Evolutionary conservation across 2,113 vertebrate species (phyloP).

Genomic region (Indicator indicator): DNA sequence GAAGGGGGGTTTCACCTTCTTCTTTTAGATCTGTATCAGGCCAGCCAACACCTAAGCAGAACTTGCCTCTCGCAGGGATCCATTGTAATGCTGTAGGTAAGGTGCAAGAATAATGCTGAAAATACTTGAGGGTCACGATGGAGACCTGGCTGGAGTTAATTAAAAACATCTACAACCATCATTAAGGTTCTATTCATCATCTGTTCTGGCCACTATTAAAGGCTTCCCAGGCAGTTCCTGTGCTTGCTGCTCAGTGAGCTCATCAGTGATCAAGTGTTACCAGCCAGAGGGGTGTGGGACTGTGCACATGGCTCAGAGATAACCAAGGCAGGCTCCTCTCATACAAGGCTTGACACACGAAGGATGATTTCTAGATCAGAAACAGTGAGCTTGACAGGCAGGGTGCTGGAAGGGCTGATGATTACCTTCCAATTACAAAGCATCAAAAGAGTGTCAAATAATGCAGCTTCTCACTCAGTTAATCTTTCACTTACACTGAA

Average conservation of each 20-base stretch:
- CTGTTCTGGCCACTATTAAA: slow-evolving; percentile 5
- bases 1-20: not conserved
- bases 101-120: not conserved
- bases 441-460: not conserved
- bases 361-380: slow-evolving; percentile 35
- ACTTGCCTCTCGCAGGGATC: not conserved
- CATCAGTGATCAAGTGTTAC: slow-evolving; percentile 41
- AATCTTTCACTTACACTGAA: slow-evolving; percentile 36
- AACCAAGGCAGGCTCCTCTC: slow-evolving; percentile 7
- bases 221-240: slow-evolving; percentile 30
- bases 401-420: not conserved
- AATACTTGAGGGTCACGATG: not conserved
- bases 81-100: not conserved
- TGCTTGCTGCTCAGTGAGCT: slow-evolving; percentile 1
- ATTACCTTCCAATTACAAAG: slow-evolving; percentile 23
- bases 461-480: slow-evolving; percentile 21
- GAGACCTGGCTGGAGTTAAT: not conserved
- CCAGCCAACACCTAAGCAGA: not conserved
- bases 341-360: not conserved
- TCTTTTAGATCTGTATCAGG: not conserved
- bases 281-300: not conserved
- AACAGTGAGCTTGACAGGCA: not conserved
- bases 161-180: slow-evolving; percentile 29
- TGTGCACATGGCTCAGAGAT: slow-evolving; percentile 10
- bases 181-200: slow-evolving; percentile 21